These are phyloP conservation scores for Cassiopea andromeda DNA, from an alignment of 30 jellyfish, hydroid and myxozoan genomes.

Conservation along the genomic window DNA sequence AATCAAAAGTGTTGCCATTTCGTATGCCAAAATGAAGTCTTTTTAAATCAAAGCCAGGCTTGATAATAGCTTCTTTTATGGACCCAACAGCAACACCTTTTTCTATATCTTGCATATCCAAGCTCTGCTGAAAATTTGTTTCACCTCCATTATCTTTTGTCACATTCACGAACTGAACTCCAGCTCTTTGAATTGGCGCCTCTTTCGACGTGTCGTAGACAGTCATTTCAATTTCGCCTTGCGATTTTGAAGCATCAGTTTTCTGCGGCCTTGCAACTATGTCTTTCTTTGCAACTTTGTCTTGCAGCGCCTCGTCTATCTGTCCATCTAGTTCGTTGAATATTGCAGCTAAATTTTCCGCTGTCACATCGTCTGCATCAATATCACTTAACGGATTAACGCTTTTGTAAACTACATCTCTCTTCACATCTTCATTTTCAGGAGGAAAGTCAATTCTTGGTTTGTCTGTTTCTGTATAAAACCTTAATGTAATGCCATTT, in stretches of 20 bases:
- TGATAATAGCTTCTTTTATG: neutral
- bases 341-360: slow-evolving; percentile 76
- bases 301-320: slow-evolving; percentile 13
- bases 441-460: slow-evolving; percentile 12
- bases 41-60: slow-evolving; percentile 34
- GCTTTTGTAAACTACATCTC: slow-evolving; percentile 44
- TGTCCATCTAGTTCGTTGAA: slow-evolving; percentile 76
- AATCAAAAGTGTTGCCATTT: slow-evolving; percentile 71
- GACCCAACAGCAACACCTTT: slow-evolving; percentile 3
- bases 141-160: slow-evolving; percentile 26
- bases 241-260: slow-evolving; percentile 22
- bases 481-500: slow-evolving; percentile 30
- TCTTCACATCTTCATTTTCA: slow-evolving; percentile 15
- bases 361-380: slow-evolving; percentile 75
- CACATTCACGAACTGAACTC: slow-evolving; percentile 33
- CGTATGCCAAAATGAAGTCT: slow-evolving; percentile 65
- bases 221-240: slow-evolving; percentile 60
- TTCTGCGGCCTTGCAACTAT: slow-evolving; percentile 13
- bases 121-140: slow-evolving; percentile 40
- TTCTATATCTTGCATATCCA: slow-evolving; percentile 12
- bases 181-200: neutral
- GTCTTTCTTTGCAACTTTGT: slow-evolving; percentile 57
- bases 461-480: slow-evolving; percentile 16
- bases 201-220: slow-evolving; percentile 32
- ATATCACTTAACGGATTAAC: slow-evolving; percentile 36